A percentile compares a stretch with the other conserved stretches of the same genome.
Evolutionary conservation across 2,888 invertebrate species (phyloP).

Genomic region (Halictus ligatus): DNA sequence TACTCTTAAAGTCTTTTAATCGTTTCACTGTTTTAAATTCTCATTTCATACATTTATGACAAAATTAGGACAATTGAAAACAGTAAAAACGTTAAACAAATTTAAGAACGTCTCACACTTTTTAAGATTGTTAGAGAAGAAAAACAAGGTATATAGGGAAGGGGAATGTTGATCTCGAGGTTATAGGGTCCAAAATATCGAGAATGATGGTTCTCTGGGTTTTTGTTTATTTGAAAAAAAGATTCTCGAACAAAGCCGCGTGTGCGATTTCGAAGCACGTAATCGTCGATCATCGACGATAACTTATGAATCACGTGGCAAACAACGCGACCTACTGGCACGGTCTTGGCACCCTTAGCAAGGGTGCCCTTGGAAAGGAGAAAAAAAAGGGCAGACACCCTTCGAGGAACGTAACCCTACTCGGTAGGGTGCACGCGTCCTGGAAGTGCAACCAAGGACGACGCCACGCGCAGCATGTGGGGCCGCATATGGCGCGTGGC

Average conservation of each 20-base stretch:
- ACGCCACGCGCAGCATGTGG: conserved; percentile 76
- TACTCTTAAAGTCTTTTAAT: too few species aligned
- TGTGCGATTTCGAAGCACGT: conserved; percentile 51
- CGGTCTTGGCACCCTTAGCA: conserved; percentile 64
- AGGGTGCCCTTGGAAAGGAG: conserved; percentile 32
- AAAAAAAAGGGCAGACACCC: conserved; percentile 46
- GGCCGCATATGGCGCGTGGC: conserved; percentile 81
- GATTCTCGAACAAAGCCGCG: conserved; percentile 21
- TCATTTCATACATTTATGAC: too few species aligned
- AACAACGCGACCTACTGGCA: conserved; percentile 51
- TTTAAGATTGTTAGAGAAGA: too few species aligned
- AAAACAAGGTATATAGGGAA: too few species aligned
- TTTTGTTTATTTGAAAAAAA: neutral
- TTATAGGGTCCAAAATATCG: neutral
- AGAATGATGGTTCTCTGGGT: neutral
- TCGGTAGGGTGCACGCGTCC: conserved; percentile 40
- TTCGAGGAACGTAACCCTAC: conserved; percentile 50
- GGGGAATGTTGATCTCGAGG: too few species aligned
- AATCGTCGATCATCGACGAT: conserved; percentile 60
- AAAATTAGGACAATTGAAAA: too few species aligned
- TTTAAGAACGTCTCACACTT: too few species aligned
- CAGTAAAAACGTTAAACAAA: too few species aligned
- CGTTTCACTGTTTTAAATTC: too few species aligned
- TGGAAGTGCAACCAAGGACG: conserved; percentile 53
- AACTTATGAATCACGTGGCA: conserved; percentile 67